Evolutionary conservation across 2,888 invertebrate genomes (phyloP).

Genomic region (Adineta ricciae): DNA sequence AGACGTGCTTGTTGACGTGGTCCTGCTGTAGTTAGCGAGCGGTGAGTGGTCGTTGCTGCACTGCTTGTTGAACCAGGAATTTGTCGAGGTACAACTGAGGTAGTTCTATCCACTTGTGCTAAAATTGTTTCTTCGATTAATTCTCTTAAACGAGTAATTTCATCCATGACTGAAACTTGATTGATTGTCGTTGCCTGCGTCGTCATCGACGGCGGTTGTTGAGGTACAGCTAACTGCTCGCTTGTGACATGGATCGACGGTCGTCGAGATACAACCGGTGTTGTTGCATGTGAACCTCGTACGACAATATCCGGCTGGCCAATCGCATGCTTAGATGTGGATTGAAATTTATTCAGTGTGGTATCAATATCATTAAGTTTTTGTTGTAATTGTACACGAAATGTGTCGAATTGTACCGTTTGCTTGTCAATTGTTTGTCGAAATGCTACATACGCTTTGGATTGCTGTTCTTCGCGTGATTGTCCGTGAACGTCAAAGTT

Average conservation of each 20-base stretch:
- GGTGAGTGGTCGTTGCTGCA: background rate
- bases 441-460: background rate
- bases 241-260: background rate
- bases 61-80: background rate
- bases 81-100: background rate
- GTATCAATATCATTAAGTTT: slow-evolving; percentile 13
- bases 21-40: background rate
- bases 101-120: background rate
- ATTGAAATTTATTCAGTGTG: background rate
- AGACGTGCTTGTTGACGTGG: background rate
- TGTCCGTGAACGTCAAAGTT: slow-evolving; percentile 10
- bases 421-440: slow-evolving; percentile 13
- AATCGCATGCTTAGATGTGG: background rate
- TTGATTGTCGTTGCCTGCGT: background rate
- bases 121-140: background rate
- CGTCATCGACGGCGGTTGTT: background rate
- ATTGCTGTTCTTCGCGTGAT: slow-evolving; percentile 9
- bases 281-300: background rate
- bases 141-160: background rate
- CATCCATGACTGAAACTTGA: background rate
- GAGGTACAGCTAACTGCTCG: background rate
- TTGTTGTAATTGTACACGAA: slow-evolving; percentile 8
- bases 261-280: background rate
- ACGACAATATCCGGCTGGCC: too few relatives aligned
- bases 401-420: background rate